Evolutionary conservation across 2,888 invertebrate genomes (phyloP), one percentile per base, ranked within the genome.

Genomic region (Hemaris fuciformis): DNA sequence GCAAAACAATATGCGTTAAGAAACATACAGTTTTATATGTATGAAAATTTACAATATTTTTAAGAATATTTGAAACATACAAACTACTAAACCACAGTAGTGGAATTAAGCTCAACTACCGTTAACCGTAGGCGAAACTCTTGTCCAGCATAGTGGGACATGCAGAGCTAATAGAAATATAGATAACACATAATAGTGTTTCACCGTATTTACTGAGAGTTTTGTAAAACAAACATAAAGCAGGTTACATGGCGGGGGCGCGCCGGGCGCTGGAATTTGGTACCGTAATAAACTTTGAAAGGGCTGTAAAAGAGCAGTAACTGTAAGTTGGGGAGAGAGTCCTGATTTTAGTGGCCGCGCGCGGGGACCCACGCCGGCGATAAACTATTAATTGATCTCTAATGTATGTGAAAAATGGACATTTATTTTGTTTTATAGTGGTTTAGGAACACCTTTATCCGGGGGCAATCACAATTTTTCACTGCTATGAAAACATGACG

Each of bases 251-350:
- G 65, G 72, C 74, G 72, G 64, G 64, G 48, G 66, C 69, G 74
- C 73, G 71, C 75, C 75, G 76, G 70, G 77, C 82, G 80, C 81
- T 81, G 87, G 88, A 86, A 90, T 91, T 89, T 83, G 89, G 91
- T 76, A 82, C 89, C 87, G 91, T 84, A 88, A 91, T 92, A 92
- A 92, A 92, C 76, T 90, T 89, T 86, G 90, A 91, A 92, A 91
- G 92, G 90, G 88, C 89, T 87, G 89, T 92, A 91, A 91, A 92
- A 91, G 91, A 84, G 88, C 91, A 79, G 86, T 92, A 91, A 91
- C 91, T 88, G 91, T 91, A 88, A 89, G 86, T 91, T 79, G 84
- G 85, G 80, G 84, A 80, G 83, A 84, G 83, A 84, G 88, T 81
- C 82, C 84, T 87, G 90, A 91, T 91, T 92, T 91, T 91, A 91